Conservation (phyloP, 2,113 vertebrate species). For the Phrynosoma blainvillii region DNA sequence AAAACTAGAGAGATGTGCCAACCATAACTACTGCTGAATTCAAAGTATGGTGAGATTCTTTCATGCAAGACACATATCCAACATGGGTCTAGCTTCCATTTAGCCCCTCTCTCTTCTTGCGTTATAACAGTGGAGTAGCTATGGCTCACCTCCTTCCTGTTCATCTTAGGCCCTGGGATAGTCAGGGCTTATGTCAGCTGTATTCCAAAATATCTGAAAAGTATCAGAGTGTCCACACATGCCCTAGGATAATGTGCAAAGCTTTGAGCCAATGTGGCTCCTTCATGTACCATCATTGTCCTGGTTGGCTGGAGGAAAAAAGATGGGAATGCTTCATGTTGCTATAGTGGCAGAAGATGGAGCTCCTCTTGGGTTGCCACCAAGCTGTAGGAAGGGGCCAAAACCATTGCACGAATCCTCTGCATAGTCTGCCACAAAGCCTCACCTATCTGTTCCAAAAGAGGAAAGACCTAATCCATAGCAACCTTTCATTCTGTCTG, state of each 20-base stretch:
- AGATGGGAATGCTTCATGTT: background rate
- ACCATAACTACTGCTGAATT: conserved; percentile 38
- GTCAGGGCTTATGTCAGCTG: too few relatives aligned
- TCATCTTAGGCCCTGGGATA: too few relatives aligned
- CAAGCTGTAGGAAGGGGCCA: background rate
- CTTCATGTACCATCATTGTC: background rate
- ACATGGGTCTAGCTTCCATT: background rate
- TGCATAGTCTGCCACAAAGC: background rate
- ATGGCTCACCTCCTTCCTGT: background rate
- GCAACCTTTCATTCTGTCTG: background rate
- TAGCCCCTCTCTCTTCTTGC: background rate
- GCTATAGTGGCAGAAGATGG: too few relatives aligned
- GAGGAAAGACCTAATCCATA: too few relatives aligned
- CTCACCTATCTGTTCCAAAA: background rate
- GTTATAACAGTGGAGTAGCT: background rate
- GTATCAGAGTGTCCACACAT: too few relatives aligned
- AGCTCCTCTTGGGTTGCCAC: background rate
- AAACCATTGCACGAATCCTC: background rate
- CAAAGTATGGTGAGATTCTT: conserved; percentile 47
- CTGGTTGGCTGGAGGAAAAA: background rate
- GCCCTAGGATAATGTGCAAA: too few relatives aligned
- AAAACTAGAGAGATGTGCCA: too few relatives aligned
- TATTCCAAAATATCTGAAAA: too few relatives aligned
- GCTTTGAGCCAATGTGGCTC: background rate
- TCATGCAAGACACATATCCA: background rate